Percentiles rank a stretch among this genome's conserved stretches.
Conservation (phyloP, 2,797 vertebrate species). For the Neosilurus mollespiculum region DNA sequence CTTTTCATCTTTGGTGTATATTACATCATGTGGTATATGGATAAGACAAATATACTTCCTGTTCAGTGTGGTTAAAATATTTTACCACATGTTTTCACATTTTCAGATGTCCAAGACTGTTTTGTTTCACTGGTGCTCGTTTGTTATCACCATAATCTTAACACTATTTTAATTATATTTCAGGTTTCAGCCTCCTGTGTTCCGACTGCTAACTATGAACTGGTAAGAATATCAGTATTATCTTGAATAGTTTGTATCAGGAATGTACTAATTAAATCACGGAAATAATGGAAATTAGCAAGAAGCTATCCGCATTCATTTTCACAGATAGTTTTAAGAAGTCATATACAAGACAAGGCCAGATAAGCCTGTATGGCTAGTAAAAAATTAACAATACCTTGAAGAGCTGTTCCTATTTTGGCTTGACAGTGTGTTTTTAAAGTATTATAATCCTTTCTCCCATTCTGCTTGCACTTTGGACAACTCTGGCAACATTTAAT, state of each 20-base stretch:
- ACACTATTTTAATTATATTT: slow-evolving; percentile 45
- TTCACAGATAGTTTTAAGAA: slow-evolving; percentile 44
- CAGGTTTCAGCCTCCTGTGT: slow-evolving; percentile 80
- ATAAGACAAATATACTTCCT: not conserved
- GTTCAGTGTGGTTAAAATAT: not conserved
- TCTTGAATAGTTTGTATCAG: not conserved
- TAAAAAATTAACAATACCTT: slow-evolving; percentile 34
- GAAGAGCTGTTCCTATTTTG: slow-evolving; percentile 72
- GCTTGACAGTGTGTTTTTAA: slow-evolving; percentile 60
- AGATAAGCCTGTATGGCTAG: slow-evolving; percentile 43
- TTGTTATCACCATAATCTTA: not conserved
- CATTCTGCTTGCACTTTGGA: slow-evolving; percentile 60
- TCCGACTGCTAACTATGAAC: slow-evolving; percentile 79
- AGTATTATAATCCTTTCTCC: slow-evolving; percentile 40
- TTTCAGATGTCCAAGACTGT: not conserved
- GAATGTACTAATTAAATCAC: slow-evolving; percentile 39
- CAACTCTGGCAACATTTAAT: slow-evolving; percentile 54
- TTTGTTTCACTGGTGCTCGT: not conserved
- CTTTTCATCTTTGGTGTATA: too few relatives aligned
- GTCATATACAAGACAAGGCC: slow-evolving; percentile 28
- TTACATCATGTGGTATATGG: too few relatives aligned
- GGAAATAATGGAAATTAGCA: slow-evolving; percentile 24
- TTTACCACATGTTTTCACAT: not conserved
- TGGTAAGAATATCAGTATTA: slow-evolving; percentile 68
- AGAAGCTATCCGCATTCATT: slow-evolving; percentile 38